Evolutionary conservation across 2,888 invertebrate species (phyloP).

Genomic region (Macroteleia sp.): DNA sequence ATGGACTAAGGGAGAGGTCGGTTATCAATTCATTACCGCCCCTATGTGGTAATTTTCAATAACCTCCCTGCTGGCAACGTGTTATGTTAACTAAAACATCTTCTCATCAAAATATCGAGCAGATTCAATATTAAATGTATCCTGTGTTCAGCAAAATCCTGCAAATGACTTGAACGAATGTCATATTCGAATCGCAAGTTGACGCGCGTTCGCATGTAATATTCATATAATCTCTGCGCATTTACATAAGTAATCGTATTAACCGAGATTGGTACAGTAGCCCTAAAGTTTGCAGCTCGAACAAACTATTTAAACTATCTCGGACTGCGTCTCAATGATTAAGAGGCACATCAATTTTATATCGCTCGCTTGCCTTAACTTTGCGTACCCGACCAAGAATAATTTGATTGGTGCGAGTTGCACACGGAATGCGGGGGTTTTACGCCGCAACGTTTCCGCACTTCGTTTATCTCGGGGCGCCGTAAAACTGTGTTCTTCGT

Average conservation of each 20-base stretch:
- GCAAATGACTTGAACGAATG: conserved; percentile 18
- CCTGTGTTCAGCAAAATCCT: no score
- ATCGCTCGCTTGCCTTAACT: background rate
- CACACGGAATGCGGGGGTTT: no score
- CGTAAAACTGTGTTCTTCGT: background rate
- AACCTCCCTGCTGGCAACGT: no score
- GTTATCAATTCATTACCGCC: no score
- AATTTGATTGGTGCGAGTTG: no score
- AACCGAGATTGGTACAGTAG: conserved; percentile 24
- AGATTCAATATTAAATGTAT: no score
- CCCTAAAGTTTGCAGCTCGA: conserved; percentile 18
- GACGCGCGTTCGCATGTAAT: conserved; percentile 23
- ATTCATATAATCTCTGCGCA: conserved; percentile 24
- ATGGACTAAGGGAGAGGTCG: no score
- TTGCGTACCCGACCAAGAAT: no score
- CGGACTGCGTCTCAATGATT: conserved; percentile 19
- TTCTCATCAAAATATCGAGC: no score
- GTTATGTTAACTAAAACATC: no score
- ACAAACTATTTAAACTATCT: background rate
- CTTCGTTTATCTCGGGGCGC: background rate
- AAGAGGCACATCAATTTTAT: conserved; percentile 28
- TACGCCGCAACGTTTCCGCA: background rate
- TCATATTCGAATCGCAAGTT: conserved; percentile 12
- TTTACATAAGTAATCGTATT: conserved; percentile 42
- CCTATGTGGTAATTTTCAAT: no score